Base-by-base conservation (phyloP, 2,888 invertebrate genomes). In the Acronicta leporina region DNA sequence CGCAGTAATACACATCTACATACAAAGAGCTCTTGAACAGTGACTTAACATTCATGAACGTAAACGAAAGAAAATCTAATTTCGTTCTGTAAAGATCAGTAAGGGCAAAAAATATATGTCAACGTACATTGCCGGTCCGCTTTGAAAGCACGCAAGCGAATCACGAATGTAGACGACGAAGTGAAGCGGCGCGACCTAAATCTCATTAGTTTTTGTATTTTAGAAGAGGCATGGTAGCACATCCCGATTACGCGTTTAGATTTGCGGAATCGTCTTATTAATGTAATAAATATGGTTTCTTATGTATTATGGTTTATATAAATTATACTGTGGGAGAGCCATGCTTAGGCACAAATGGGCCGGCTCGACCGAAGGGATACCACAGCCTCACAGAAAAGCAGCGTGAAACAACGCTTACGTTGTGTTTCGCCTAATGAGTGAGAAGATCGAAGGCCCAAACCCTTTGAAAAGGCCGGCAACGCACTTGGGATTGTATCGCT, bases 11-110 rank as follows among this genome's bases (percentile, higher is more conserved):
- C 51, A 53, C 41, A 60, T 63, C 44, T 72, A 27, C 61, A 66
- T 57, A 63, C 42, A 56, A 46, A 72, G 41, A 51, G 13, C 20
- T 51, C 48, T 51, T 40, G 27, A 33, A 46, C 51, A 16, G 20
- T 46, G 5, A 54, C 44, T 62, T 35, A 55, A 55, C 45, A 63
- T 57, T 63, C 43, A 61, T 38, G 45, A 41, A 50, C 42, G 16
- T 30, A 44, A 45, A 30, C n/a, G 67, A 66, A 56, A 57, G 46
- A 53, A 70, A 77, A 71, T 68, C 63, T 45, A 68, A 68, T 77
- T 77, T 33, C 43, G 13, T 45, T 62, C 5, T 11, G 20, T n/a
- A 5, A 43, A 49, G 52, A 53, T 27, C 44, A 45, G 10, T 11
- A 5, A 11, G 47, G 65, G 55, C 71, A 46, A 55, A 63, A 59